phyloP scores from a whole-genome alignment of 2,113 vertebrate species.

The Orthonyx spaldingii region DNA sequence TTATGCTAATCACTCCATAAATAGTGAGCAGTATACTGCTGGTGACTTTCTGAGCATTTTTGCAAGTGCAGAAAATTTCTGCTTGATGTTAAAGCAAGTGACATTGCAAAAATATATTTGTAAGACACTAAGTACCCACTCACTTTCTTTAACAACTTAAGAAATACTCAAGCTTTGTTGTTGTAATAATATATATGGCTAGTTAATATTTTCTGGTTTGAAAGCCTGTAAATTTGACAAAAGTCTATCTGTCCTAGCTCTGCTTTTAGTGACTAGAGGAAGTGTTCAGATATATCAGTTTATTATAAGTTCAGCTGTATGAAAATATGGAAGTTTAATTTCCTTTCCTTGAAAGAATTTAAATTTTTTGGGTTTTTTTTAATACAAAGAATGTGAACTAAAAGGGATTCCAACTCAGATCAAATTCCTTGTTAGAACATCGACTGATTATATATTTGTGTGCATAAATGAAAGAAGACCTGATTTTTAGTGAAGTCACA shows the following conservation, averaged over 20 bases:
- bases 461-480: background rate
- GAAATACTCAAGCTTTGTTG: background rate
- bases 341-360: background rate
- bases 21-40: background rate
- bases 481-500: background rate
- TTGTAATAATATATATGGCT: background rate
- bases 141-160: background rate
- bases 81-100: background rate
- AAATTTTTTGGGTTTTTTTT: background rate
- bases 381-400: background rate
- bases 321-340: background rate
- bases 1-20: constrained; percentile 47
- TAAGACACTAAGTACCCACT: background rate
- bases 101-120: background rate
- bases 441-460: fast-evolving
- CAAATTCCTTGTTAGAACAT: background rate
- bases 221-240: background rate
- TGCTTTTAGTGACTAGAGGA: background rate
- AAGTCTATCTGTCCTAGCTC: background rate
- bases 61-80: background rate
- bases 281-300: background rate
- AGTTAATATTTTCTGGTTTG: background rate
- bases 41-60: background rate
- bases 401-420: background rate
- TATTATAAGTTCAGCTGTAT: background rate